phyloP scores from a whole-genome alignment of 2,797 vertebrate genomes.

The Mareca strepera region DNA sequence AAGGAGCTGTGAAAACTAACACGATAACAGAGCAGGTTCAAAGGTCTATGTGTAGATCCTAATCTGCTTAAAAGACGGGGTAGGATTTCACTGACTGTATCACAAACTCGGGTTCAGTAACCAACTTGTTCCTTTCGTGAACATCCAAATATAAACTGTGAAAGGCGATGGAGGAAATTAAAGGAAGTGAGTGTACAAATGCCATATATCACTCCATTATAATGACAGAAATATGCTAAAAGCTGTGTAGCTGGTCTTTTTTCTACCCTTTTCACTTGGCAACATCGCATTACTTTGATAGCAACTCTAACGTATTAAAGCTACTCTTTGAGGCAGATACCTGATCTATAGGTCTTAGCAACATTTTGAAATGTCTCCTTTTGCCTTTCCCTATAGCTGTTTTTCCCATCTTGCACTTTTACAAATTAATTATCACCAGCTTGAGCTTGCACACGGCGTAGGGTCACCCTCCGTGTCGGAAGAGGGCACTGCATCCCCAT shows the following conservation, averaged over 20 bases:
- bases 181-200: not conserved
- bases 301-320: not conserved
- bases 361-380: not conserved
- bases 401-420: not conserved
- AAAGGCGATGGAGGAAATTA: not conserved
- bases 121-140: slow-evolving; percentile 3
- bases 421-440: not conserved
- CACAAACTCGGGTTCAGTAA: slow-evolving; percentile 15
- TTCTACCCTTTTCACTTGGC: not conserved
- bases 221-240: not conserved
- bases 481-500: not conserved
- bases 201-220: not conserved
- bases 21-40: slow-evolving; percentile 44
- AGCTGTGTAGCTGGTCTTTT: not conserved
- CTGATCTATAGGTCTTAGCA: not conserved
- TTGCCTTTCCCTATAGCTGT: not conserved
- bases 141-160: not conserved
- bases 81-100: slow-evolving; percentile 52
- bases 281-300: not conserved
- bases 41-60: slow-evolving; percentile 43
- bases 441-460: not conserved
- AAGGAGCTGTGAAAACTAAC: slow-evolving; percentile 52
- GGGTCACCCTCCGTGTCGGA: fast-evolving
- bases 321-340: fast-evolving
- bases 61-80: slow-evolving; percentile 58